Evolutionary conservation across 2,888 invertebrate species (phyloP).

Genomic region (Leptogaster cylindrica): DNA sequence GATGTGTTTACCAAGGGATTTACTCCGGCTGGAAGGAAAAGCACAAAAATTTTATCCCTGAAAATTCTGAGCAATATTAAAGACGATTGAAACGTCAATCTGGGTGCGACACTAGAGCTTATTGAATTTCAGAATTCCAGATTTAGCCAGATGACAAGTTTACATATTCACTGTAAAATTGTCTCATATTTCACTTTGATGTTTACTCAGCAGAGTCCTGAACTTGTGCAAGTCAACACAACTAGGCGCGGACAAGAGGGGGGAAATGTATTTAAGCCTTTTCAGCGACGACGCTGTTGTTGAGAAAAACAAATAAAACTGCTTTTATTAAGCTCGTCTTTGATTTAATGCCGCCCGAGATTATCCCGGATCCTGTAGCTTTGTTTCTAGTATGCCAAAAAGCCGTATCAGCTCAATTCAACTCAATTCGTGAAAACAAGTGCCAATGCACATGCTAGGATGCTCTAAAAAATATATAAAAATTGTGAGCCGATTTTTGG

Average conservation of each 20-base stretch:
- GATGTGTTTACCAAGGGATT: not conserved
- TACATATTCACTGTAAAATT: not conserved
- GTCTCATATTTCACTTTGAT: conserved; percentile 6
- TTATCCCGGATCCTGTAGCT: not conserved
- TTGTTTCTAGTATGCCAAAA: not conserved
- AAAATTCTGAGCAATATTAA: not conserved
- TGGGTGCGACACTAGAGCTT: conserved; percentile 3
- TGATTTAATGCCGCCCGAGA: not conserved
- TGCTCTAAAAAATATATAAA: too few species aligned
- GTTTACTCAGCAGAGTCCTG: conserved; percentile 1
- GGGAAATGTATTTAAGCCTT: not conserved
- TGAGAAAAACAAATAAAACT: not conserved
- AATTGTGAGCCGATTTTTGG: too few species aligned
- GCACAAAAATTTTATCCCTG: not conserved
- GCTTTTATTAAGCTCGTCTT: not conserved
- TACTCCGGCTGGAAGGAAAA: not conserved
- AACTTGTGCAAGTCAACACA: too few species aligned
- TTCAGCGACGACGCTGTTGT: not conserved
- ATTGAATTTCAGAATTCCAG: conserved; percentile 16
- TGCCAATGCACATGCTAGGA: too few species aligned
- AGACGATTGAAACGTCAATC: conserved; percentile 8
- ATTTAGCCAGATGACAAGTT: conserved; percentile 13
- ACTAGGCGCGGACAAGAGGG: too few species aligned
- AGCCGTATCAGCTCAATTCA: not conserved
- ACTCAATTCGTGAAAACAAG: too few species aligned